Evolutionary conservation across 2,113 vertebrate genomes (phyloP), one percentile per base, ranked within the genome.

Genomic region (Oreamnos americanus): DNA sequence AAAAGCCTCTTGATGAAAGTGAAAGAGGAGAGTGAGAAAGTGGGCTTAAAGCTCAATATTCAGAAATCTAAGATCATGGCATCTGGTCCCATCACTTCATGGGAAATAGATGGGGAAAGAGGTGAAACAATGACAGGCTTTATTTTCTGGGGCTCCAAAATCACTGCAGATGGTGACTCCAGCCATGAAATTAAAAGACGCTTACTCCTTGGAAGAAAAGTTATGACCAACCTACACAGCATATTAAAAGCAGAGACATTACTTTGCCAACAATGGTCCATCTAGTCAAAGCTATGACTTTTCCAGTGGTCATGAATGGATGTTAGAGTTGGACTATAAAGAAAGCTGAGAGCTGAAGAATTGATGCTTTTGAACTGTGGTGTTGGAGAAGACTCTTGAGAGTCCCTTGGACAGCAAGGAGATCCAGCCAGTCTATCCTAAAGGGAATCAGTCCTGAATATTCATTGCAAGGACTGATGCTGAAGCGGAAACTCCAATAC

Each of bases 271-370:
- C 62, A 67, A 67, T n/a, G 62, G 16, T 67, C 33, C 62, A n/a
- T 67, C 16, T 67, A 67, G 33, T 67, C 62, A 67, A n/a, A 19
- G 62, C 62, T n/a, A 67, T 67, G 33, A 19, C 7, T 67, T 64
- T 64, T 67, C 7, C 62, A 67, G 7, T n/a, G 4, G 33, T 67
- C 62, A n/a, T 67, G 7, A 19, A n/a, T 67, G 62, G 7, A 67
- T 67, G 33, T 67, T 3, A 64, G 30, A 64, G 7, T 64, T 64
- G 62, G 7, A 8, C 7, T n/a, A 8, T 64, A 64, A n/a, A 17
- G 30, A 8, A n/a, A 17, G 7, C 15, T n/a, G 33, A 67, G 62
- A 1, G 8, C 16, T 0, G 3, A 67, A 67, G 33, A 67, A n/a
- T n/a, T 7, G 62, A 67, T 67, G 33, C 16, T n/a, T 67, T 67